phyloP scores from a whole-genome alignment of 2,113 vertebrate species.

The Lagopus muta region DNA sequence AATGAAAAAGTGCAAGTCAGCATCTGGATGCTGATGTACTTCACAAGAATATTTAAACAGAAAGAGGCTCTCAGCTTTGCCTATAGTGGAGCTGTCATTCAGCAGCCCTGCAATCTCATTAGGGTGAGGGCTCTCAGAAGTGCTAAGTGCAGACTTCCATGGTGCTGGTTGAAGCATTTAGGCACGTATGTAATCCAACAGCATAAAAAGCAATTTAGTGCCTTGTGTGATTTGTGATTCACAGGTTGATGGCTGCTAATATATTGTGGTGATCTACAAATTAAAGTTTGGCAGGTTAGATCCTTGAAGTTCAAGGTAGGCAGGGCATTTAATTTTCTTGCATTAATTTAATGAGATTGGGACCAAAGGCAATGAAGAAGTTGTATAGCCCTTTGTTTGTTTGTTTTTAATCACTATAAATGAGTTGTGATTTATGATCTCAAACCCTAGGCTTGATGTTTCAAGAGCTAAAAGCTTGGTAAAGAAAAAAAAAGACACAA shows the following conservation, averaged over 20 bases:
- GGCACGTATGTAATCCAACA: not conserved
- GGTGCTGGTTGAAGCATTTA: slow-evolving; percentile 21
- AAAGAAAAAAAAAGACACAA: not conserved
- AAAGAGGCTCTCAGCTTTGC: slow-evolving; percentile 17
- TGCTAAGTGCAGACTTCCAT: slow-evolving; percentile 43
- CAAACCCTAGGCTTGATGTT: not conserved
- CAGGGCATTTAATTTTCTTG: slow-evolving; percentile 16
- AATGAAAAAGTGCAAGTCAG: slow-evolving; percentile 34
- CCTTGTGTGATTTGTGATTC: slow-evolving; percentile 44
- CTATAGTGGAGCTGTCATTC: slow-evolving; percentile 13
- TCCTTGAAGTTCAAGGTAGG: not conserved
- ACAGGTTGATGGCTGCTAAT: not conserved
- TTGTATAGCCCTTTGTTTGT: not conserved
- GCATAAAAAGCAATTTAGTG: slow-evolving; percentile 58
- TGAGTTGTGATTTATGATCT: not conserved
- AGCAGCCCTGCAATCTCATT: slow-evolving; percentile 35
- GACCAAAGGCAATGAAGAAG: not conserved
- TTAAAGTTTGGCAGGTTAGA: slow-evolving; percentile 14
- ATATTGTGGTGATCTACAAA: slow-evolving; percentile 20
- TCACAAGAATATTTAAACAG: slow-evolving; percentile 33
- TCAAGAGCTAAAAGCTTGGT: not conserved
- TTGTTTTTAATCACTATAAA: not conserved
- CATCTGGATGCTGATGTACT: slow-evolving; percentile 15
- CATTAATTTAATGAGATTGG: not conserved
- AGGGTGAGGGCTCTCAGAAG: slow-evolving; percentile 41